A percentile compares a stretch with the other conserved stretches of the same genome.
phyloP scores from a whole-genome alignment of 2,888 invertebrate species.

The Eudemis profundana region DNA sequence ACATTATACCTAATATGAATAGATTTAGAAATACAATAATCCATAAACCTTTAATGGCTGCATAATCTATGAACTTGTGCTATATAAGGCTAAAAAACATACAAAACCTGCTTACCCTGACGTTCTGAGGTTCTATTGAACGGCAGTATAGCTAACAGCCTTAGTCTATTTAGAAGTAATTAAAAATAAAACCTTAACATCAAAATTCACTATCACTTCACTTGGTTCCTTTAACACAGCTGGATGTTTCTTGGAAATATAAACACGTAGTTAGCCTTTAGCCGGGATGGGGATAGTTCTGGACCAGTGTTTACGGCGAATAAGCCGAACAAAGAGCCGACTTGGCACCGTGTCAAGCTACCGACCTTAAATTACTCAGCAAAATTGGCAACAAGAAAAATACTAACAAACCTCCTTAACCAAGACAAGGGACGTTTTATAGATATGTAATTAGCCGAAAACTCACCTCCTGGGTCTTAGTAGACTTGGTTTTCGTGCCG shows the following conservation, averaged over 20 bases:
- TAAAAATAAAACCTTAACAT: background rate
- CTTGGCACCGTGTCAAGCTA: slow-evolving; percentile 40
- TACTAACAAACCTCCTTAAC: slow-evolving; percentile 25
- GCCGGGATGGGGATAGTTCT: slow-evolving; percentile 1
- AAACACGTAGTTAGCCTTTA: slow-evolving; percentile 10
- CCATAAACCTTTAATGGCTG: too few relatives aligned
- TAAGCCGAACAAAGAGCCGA: slow-evolving; percentile 19
- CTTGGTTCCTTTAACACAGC: background rate
- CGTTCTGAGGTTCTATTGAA: background rate
- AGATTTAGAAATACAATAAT: too few relatives aligned
- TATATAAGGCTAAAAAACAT: background rate
- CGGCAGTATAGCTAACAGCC: background rate
- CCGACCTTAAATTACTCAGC: slow-evolving; percentile 43
- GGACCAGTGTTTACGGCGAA: slow-evolving; percentile 1
- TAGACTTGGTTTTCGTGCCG: background rate
- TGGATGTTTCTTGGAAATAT: slow-evolving; percentile 9
- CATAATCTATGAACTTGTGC: slow-evolving; percentile 1
- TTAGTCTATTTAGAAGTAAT: background rate
- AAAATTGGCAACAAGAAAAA: slow-evolving; percentile 39
- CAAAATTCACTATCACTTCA: background rate
- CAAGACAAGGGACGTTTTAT: slow-evolving; percentile 33
- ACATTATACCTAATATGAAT: too few relatives aligned
- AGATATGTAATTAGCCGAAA: background rate
- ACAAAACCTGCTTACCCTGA: slow-evolving; percentile 13
- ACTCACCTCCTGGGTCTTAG: background rate